Evolutionary conservation across 1,140 invertebrate genomes (phyloP).

Genomic region (Nixonia krombeini): DNA sequence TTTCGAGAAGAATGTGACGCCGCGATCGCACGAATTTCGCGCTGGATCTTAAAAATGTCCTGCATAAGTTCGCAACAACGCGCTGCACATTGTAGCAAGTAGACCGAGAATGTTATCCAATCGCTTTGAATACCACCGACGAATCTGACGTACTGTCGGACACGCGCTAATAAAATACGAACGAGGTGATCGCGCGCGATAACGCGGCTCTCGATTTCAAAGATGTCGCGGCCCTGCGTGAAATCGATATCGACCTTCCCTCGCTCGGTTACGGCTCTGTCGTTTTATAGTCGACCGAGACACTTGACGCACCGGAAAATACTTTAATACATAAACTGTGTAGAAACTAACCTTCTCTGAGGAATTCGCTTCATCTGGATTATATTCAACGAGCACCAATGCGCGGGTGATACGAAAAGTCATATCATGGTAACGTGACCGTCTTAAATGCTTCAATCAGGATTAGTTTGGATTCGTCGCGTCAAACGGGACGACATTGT

Average conservation of each 20-base stretch:
- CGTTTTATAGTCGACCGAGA: slow-evolving; percentile 4
- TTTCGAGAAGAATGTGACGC: slow-evolving; percentile 19
- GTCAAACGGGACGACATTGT: too few relatives aligned
- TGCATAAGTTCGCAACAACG: slow-evolving; percentile 2
- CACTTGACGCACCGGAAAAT: slow-evolving; percentile 5
- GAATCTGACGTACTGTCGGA: slow-evolving; percentile 18
- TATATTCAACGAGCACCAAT: too few relatives aligned
- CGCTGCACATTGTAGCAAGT: slow-evolving; percentile 9
- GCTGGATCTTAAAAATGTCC: slow-evolving; percentile 14
- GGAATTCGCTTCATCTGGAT: too few relatives aligned
- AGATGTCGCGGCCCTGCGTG: slow-evolving; percentile 15
- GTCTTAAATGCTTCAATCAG: too few relatives aligned
- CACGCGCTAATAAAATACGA: slow-evolving; percentile 21
- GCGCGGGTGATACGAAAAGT: too few relatives aligned
- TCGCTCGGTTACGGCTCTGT: slow-evolving; percentile 1
- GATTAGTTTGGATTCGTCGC: too few relatives aligned
- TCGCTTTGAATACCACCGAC: slow-evolving; percentile 26
- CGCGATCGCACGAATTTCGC: slow-evolving; percentile 11
- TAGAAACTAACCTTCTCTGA: too few relatives aligned
- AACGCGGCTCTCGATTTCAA: slow-evolving; percentile 15
- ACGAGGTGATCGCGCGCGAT: slow-evolving; percentile 16
- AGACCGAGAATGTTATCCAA: slow-evolving; percentile 14
- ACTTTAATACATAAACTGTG: too few relatives aligned
- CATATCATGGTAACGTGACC: too few relatives aligned
- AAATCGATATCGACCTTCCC: slow-evolving; percentile 18